phyloP scores from a whole-genome alignment of 2,888 invertebrate species.

The Tyria jacobaeae region DNA sequence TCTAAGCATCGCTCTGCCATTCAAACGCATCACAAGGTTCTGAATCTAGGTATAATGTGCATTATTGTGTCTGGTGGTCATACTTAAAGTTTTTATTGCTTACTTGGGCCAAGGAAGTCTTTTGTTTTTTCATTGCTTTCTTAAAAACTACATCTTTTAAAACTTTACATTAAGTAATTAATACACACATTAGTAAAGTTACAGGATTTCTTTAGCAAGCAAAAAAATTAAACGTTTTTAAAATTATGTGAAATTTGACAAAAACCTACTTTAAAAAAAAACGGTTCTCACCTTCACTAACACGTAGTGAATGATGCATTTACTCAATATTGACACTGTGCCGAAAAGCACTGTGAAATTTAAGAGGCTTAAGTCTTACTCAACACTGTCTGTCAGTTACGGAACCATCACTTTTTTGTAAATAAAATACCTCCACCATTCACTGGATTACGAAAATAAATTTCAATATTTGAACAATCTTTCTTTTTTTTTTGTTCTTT shows the following conservation, averaged over 20 bases:
- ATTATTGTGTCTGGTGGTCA: too few relatives aligned
- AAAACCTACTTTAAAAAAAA: constrained; percentile 19
- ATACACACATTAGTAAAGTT: too few relatives aligned
- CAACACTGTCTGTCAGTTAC: constrained; percentile 10
- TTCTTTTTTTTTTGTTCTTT: too few relatives aligned
- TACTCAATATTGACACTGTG: constrained; percentile 38
- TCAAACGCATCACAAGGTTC: too few relatives aligned
- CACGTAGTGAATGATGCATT: constrained; percentile 27
- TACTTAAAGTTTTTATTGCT: neutral
- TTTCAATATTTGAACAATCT: neutral
- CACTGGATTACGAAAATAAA: neutral
- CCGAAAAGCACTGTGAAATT: constrained; percentile 30
- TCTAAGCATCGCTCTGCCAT: too few relatives aligned
- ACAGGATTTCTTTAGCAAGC: neutral
- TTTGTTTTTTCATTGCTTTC: neutral
- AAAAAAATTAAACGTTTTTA: neutral
- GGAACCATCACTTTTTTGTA: neutral
- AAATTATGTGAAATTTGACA: constrained; percentile 16
- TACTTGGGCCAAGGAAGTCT: too few relatives aligned
- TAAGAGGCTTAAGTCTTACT: constrained; percentile 14
- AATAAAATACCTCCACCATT: neutral
- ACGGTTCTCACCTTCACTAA: constrained; percentile 28
- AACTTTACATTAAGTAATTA: neutral
- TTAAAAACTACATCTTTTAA: neutral
- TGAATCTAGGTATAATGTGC: too few relatives aligned